These are phyloP conservation scores for Chlorocebus sabaeus DNA, from an alignment of 2,113 vertebrate genomes.

Conservation along the genomic window DNA sequence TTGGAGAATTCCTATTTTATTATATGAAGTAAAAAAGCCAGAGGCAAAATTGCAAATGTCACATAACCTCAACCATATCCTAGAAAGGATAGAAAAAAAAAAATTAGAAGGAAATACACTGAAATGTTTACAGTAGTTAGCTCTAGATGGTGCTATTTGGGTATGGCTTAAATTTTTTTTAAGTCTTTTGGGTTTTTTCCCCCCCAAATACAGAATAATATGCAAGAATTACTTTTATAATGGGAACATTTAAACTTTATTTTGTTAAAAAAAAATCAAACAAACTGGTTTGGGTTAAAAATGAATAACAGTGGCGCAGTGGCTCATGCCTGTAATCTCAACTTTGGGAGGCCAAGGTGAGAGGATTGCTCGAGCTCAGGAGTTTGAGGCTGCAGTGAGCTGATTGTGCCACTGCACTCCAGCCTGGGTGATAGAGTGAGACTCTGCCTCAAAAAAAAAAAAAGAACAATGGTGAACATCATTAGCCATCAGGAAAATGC, in stretches of 20 bases:
- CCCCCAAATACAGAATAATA: not conserved
- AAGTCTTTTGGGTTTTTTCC: not conserved
- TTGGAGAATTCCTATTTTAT: conserved; percentile 7
- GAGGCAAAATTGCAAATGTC: not conserved
- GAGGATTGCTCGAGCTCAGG: not conserved
- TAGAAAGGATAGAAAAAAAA: not conserved
- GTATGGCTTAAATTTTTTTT: conserved; percentile 6
- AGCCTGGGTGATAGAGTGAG: not conserved
- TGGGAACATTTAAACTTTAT: conserved; percentile 4
- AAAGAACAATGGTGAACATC: not conserved
- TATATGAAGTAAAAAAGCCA: not conserved
- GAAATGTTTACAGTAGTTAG: conserved; percentile 4
- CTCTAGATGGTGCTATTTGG: conserved; percentile 68
- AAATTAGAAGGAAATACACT: not conserved
- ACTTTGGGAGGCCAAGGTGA: not conserved
- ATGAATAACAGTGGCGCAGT: not conserved
- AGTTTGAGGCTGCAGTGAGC: not conserved
- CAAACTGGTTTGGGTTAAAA: not conserved
- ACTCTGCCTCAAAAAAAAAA: not conserved
- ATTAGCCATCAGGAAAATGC: not conserved
- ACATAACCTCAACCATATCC: not conserved
- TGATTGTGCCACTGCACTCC: not conserved
- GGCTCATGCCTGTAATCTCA: not conserved
- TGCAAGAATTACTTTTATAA: conserved; percentile 15
- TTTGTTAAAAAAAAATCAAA: not conserved